These are phyloP conservation scores for Lathamus discolor DNA, from an alignment of 2,113 vertebrate species.

Conservation along the genomic window DNA sequence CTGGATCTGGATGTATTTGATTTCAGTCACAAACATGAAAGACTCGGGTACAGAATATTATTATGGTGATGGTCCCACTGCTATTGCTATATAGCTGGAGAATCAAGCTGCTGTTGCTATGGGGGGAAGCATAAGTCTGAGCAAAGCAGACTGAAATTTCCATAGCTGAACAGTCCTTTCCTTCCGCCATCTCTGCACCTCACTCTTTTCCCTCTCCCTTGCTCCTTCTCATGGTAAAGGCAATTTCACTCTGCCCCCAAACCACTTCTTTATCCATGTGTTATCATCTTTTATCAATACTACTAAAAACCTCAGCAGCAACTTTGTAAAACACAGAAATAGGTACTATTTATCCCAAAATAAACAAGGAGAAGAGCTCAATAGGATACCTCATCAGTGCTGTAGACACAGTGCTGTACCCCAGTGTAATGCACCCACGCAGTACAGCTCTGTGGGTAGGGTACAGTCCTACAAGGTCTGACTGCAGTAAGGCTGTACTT, in stretches of 20 bases:
- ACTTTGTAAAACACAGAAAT: not conserved
- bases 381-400: not conserved
- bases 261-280: not conserved
- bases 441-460: not conserved
- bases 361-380: not conserved
- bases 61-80: not conserved
- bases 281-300: not conserved
- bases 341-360: not conserved
- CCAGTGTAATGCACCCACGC: accelerated
- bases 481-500: not conserved
- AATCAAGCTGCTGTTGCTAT: not conserved
- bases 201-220: not conserved
- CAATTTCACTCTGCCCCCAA: not conserved
- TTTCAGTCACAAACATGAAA: not conserved
- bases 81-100: not conserved
- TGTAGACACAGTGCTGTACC: not conserved
- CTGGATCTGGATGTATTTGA: not conserved
- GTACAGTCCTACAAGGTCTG: not conserved
- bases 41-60: not conserved
- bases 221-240: not conserved
- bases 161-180: not conserved
- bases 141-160: not conserved
- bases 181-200: not conserved
- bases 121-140: not conserved
- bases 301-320: not conserved